Evolutionary conservation across 1,140 invertebrate genomes (phyloP).

Genomic region (Scaptomyza hsui): DNA sequence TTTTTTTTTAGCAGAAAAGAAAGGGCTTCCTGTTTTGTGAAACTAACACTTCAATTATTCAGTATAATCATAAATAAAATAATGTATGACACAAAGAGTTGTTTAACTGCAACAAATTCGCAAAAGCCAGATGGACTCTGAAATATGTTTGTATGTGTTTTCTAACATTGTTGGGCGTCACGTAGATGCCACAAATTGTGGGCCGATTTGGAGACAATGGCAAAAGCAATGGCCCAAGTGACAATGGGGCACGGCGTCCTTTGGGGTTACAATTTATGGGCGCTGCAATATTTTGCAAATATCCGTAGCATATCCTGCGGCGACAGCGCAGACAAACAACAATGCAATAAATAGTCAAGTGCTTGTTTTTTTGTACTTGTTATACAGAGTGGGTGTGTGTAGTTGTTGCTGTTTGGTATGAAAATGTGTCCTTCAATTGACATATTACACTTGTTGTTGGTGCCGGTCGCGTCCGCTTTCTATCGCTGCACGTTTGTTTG

Average conservation of each 20-base stretch:
- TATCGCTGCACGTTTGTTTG: slow-evolving; percentile 51
- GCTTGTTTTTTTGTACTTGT: slow-evolving; percentile 19
- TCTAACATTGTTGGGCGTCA: slow-evolving; percentile 50
- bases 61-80: slow-evolving; percentile 12
- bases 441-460: slow-evolving; percentile 79
- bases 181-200: slow-evolving; percentile 73
- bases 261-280: slow-evolving; percentile 75
- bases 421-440: slow-evolving; percentile 79
- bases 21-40: too few relatives aligned
- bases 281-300: slow-evolving; percentile 81
- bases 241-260: slow-evolving; percentile 48
- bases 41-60: neutral
- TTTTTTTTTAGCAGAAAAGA: too few relatives aligned
- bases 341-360: slow-evolving; percentile 76
- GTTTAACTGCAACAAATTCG: slow-evolving; percentile 6
- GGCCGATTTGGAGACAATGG: slow-evolving; percentile 65
- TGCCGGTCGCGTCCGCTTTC: slow-evolving; percentile 55
- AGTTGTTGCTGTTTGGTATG: slow-evolving; percentile 3
- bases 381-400: slow-evolving; percentile 14
- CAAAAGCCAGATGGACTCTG: slow-evolving; percentile 1
- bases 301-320: slow-evolving; percentile 79
- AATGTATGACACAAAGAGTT: neutral
- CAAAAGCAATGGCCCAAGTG: slow-evolving; percentile 32
- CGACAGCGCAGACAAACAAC: slow-evolving; percentile 69
- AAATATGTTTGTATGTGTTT: too few relatives aligned